phyloP scores from a whole-genome alignment of 2,113 vertebrate species.

The Scopus umbretta region DNA sequence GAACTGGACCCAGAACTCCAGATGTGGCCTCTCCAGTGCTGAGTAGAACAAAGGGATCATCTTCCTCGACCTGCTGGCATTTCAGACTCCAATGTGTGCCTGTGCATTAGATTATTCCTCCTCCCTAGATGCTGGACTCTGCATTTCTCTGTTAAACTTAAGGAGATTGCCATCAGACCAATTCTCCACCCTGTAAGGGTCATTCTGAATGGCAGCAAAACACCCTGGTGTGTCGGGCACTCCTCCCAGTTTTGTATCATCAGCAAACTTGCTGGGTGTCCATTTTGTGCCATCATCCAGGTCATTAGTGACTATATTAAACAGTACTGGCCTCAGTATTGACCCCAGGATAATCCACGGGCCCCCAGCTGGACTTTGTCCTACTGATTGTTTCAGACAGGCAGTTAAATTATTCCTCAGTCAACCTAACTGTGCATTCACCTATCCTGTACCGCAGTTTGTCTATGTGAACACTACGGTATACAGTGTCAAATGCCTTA shows the following conservation, averaged over 20 bases:
- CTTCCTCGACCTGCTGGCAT: background rate
- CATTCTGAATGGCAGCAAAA: background rate
- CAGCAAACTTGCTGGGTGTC: background rate
- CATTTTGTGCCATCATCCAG: background rate
- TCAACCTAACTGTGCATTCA: background rate
- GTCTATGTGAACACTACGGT: background rate
- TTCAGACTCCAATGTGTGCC: background rate
- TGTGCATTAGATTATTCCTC: background rate
- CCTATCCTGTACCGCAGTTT: background rate
- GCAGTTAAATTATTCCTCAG: background rate
- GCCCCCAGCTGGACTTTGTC: background rate
- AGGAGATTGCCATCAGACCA: background rate
- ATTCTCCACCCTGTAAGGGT: background rate
- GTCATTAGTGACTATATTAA: background rate
- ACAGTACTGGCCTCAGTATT: background rate
- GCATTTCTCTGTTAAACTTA: background rate
- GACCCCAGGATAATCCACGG: too few species aligned
- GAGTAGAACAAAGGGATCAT: background rate
- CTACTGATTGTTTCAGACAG: background rate
- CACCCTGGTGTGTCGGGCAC: background rate
- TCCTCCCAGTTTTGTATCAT: background rate
- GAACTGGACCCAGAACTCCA: background rate
- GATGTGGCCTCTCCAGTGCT: background rate
- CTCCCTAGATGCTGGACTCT: background rate
- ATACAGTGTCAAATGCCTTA: background rate